Evolutionary conservation across 2,797 vertebrate species (phyloP).

Genomic region (Silurus lanzhouensis): DNA sequence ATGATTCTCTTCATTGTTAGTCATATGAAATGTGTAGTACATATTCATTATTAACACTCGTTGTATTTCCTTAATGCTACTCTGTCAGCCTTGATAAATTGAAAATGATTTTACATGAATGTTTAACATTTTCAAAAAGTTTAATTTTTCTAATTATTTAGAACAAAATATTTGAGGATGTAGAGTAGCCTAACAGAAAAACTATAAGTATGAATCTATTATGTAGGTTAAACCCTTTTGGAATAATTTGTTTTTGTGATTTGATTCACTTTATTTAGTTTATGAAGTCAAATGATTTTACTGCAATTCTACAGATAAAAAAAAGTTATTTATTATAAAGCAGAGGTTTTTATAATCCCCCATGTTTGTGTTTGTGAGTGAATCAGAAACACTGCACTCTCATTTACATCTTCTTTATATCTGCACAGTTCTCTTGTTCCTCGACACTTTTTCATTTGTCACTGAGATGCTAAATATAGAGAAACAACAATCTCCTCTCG

Average conservation of each 20-base stretch:
- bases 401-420: conserved; percentile 18
- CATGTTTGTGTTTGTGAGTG: background rate
- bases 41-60: background rate
- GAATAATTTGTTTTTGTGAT: background rate
- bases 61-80: background rate
- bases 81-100: background rate
- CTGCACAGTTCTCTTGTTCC: background rate
- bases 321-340: background rate
- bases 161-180: background rate
- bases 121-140: background rate
- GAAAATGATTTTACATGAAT: background rate
- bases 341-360: background rate
- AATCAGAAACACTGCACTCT: background rate
- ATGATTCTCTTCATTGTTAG: background rate
- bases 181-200: background rate
- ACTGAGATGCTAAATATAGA: conserved; percentile 24
- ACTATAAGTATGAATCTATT: background rate
- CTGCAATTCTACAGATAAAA: too few relatives aligned
- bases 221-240: background rate
- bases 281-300: background rate
- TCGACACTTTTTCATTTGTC: conserved; percentile 41
- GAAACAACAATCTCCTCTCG: conserved; percentile 32
- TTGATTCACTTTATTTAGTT: too few relatives aligned
- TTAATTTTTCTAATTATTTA: background rate
- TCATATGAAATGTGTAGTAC: background rate